phyloP scores from a whole-genome alignment of 2,888 invertebrate genomes.

The Mythimna impura region DNA sequence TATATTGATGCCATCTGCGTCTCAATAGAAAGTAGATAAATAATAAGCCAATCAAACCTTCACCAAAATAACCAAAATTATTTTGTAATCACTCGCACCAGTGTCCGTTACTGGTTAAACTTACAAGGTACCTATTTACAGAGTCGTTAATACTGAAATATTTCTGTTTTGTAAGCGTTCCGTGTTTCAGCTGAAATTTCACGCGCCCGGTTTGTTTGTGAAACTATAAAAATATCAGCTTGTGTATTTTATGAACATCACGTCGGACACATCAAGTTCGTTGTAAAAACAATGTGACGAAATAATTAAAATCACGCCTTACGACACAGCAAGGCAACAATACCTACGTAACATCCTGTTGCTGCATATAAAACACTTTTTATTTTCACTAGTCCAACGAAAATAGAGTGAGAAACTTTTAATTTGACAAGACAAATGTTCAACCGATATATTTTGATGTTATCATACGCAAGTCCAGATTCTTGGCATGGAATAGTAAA shows the following conservation, averaged over 20 bases:
- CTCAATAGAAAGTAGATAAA: no score
- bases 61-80: not conserved
- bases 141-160: conserved; percentile 32
- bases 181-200: conserved; percentile 30
- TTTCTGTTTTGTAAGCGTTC: conserved; percentile 43
- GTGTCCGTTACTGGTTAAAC: conserved; percentile 17
- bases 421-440: conserved; percentile 68
- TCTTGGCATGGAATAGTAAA: conserved; percentile 69
- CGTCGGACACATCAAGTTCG: conserved; percentile 53
- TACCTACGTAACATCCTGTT: conserved; percentile 75
- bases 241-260: conserved; percentile 55
- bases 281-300: conserved; percentile 54
- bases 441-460: conserved; percentile 63
- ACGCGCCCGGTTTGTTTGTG: conserved; percentile 56
- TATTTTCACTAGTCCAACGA: conserved; percentile 61
- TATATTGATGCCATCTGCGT: not conserved
- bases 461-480: conserved; percentile 61
- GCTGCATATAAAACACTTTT: conserved; percentile 57
- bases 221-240: conserved; percentile 60
- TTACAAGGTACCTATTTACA: conserved; percentile 7
- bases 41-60: not conserved
- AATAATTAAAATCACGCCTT: conserved; percentile 56
- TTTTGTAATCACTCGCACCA: conserved; percentile 4
- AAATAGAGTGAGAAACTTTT: conserved; percentile 67
- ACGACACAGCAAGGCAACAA: conserved; percentile 49